Conservation (phyloP, 2,113 vertebrate genomes). For the Scomber scombrus region DNA sequence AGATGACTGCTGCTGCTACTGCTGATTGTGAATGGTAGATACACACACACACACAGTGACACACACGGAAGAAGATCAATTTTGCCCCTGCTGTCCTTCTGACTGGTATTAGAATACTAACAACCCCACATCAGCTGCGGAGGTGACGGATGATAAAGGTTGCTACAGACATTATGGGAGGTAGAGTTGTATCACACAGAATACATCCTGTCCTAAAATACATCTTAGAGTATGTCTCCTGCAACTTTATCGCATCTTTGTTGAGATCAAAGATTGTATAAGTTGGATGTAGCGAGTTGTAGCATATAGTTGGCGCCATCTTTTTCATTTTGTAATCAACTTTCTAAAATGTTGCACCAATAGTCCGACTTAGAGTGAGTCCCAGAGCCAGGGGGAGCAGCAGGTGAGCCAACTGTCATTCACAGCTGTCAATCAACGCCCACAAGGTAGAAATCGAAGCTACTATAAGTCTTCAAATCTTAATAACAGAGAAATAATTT, state of each 20-base stretch:
- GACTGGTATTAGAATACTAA: conserved; percentile 61
- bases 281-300: no score
- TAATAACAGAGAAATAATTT: no score
- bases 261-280: background rate
- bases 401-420: no score
- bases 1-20: background rate
- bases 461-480: no score
- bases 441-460: no score
- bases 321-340: no score
- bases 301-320: no score
- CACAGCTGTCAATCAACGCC: no score
- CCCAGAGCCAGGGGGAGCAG: no score
- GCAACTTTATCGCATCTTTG: background rate
- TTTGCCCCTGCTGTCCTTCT: conserved; percentile 35
- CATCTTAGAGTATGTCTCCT: background rate
- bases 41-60: conserved; percentile 5
- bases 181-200: background rate
- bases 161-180: conserved; percentile 21
- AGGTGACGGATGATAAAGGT: conserved; percentile 55
- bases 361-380: no score
- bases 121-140: conserved; percentile 22
- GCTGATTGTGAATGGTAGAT: conserved; percentile 6
- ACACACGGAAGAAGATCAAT: conserved; percentile 40
- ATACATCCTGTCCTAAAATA: background rate
- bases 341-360: no score